Evolutionary conservation across 2,113 vertebrate genomes (phyloP).

Genomic region (Peromyscus maniculatus): DNA sequence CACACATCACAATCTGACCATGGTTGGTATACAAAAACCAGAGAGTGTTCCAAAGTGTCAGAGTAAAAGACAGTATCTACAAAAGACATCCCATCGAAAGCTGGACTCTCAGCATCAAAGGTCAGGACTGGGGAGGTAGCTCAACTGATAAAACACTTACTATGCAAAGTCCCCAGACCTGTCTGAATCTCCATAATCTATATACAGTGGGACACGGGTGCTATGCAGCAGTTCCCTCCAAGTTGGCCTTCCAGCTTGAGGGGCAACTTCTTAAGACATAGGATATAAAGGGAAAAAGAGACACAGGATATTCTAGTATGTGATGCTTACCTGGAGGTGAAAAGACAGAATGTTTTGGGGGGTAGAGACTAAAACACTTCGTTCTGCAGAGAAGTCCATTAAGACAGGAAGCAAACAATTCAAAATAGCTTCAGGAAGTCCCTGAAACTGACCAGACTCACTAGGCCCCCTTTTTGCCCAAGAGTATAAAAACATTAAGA

Average conservation of each 20-base stretch:
- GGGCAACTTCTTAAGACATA: neutral
- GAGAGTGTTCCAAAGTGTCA: neutral
- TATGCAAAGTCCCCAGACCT: neutral
- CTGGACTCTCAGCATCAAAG: neutral
- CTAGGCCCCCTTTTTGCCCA: neutral
- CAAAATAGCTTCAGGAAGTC: neutral
- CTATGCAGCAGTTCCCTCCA: neutral
- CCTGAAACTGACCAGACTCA: neutral
- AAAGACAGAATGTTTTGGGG: neutral
- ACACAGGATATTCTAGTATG: neutral
- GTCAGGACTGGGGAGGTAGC: too few relatives aligned
- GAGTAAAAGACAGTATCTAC: neutral
- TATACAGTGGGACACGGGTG: neutral
- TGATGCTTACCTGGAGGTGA: neutral
- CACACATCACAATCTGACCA: neutral
- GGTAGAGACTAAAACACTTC: neutral
- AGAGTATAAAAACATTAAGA: neutral
- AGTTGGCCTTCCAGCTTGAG: neutral
- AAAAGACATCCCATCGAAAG: neutral
- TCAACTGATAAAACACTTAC: neutral
- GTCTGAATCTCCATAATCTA: neutral
- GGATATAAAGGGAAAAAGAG: neutral
- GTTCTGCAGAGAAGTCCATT: neutral
- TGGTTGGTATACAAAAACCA: neutral
- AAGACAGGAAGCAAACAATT: neutral